These are phyloP conservation scores for Pyrgilauda ruficollis DNA, from an alignment of 2,113 vertebrate genomes.

Conservation along the genomic window DNA sequence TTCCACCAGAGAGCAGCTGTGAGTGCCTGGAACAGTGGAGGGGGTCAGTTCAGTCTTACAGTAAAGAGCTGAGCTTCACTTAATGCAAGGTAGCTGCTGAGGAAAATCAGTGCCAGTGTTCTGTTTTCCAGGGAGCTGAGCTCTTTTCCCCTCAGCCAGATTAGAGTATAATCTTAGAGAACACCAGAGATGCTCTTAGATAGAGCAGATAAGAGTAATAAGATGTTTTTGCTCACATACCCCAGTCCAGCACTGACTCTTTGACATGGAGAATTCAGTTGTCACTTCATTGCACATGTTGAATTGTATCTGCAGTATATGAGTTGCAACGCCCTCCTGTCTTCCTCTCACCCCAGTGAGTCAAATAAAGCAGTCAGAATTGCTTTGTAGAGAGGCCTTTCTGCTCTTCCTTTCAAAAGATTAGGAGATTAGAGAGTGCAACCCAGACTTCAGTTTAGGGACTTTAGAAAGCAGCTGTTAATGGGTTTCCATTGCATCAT, in stretches of 20 bases:
- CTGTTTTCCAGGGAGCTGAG: background rate
- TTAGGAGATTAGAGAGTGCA: background rate
- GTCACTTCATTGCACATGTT: slow-evolving; percentile 26
- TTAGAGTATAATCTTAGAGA: background rate
- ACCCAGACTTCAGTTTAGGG: background rate
- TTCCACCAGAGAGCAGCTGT: background rate
- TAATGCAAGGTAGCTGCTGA: background rate
- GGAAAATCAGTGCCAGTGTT: background rate
- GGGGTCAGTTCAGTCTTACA: background rate
- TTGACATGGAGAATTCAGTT: slow-evolving; percentile 14
- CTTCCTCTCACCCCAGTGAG: background rate
- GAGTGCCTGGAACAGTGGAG: background rate
- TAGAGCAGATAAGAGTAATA: background rate
- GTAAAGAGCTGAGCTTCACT: background rate
- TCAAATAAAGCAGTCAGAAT: slow-evolving; percentile 1
- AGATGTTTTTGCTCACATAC: background rate
- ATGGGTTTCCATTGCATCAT: background rate
- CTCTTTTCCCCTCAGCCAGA: background rate
- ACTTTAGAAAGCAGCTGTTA: background rate
- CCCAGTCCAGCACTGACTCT: background rate
- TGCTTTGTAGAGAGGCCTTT: background rate
- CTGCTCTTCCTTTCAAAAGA: slow-evolving; percentile 1
- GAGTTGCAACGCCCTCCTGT: background rate
- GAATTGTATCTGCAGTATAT: background rate
- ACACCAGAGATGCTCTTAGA: background rate